A percentile compares a stretch with the other conserved stretches of the same genome.
Evolutionary conservation across 2,113 vertebrate species (phyloP).

Genomic region (Pygathrix nemaeus): DNA sequence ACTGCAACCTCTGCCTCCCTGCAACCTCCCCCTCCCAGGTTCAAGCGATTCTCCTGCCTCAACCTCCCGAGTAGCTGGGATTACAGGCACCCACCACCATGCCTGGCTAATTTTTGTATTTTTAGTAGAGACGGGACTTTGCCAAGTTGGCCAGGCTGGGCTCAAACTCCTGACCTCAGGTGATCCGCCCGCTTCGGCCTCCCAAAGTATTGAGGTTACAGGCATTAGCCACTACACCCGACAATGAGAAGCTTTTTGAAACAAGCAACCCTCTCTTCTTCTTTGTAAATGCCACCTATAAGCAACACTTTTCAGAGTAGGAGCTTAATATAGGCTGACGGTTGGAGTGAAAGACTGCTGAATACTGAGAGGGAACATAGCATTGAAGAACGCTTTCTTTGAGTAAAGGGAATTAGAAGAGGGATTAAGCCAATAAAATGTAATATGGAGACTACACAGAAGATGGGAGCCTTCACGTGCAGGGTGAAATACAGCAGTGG

Average conservation of each 20-base stretch:
- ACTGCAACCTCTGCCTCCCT: too few species aligned
- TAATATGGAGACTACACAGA: background rate
- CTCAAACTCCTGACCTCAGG: too few species aligned
- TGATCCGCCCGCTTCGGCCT: too few species aligned
- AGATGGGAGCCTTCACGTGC: background rate
- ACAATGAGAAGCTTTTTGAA: background rate
- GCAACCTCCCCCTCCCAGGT: too few species aligned
- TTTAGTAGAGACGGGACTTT: too few species aligned
- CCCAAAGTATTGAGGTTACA: too few species aligned
- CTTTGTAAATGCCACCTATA: background rate
- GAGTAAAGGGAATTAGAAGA: background rate
- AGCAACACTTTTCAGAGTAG: background rate
- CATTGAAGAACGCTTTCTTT: conserved; percentile 26
- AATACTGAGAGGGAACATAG: background rate
- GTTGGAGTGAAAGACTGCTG: background rate
- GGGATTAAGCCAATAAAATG: background rate
- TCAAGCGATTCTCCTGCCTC: too few species aligned
- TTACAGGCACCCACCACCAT: too few species aligned
- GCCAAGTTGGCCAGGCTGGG: too few species aligned
- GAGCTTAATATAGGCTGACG: background rate
- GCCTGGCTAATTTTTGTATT: too few species aligned
- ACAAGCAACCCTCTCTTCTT: background rate
- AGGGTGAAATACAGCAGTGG: background rate
- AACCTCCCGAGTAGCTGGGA: too few species aligned
- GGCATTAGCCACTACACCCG: too few species aligned